Evolutionary conservation across 2,113 vertebrate genomes (phyloP).

Genomic region (Solea solea): DNA sequence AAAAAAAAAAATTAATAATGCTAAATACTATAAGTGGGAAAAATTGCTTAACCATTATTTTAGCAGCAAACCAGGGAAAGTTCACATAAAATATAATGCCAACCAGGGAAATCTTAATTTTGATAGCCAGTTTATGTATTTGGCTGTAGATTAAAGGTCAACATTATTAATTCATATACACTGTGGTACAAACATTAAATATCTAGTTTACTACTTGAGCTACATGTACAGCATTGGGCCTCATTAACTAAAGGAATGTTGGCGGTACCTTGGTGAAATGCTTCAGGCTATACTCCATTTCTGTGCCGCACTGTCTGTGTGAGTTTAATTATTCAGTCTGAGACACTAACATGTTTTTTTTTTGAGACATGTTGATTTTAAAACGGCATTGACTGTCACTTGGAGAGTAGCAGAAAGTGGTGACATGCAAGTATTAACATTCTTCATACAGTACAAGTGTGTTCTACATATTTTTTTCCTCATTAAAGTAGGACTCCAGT

Average conservation of each 20-base stretch:
- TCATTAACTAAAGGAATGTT: neutral
- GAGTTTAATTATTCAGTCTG: neutral
- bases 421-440: too few species aligned
- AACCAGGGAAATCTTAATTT: conserved; percentile 15
- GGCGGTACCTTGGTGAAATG: neutral
- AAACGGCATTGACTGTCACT: too few species aligned
- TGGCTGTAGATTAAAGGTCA: conserved; percentile 39
- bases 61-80: conserved; percentile 8
- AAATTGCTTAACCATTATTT: conserved; percentile 2
- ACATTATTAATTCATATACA: conserved; percentile 36
- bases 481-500: neutral
- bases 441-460: too few species aligned
- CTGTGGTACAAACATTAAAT: conserved; percentile 22
- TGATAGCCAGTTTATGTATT: conserved; percentile 16
- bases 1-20: neutral
- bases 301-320: neutral
- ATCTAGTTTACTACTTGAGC: conserved; percentile 10
- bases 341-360: neutral
- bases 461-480: too few species aligned
- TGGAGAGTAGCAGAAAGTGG: too few species aligned
- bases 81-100: conserved; percentile 25
- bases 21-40: conserved; percentile 3
- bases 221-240: neutral
- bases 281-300: neutral
- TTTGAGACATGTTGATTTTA: neutral